Base-by-base conservation (phyloP, 2,113 vertebrate species). In the Eretmochelys imbricata region DNA sequence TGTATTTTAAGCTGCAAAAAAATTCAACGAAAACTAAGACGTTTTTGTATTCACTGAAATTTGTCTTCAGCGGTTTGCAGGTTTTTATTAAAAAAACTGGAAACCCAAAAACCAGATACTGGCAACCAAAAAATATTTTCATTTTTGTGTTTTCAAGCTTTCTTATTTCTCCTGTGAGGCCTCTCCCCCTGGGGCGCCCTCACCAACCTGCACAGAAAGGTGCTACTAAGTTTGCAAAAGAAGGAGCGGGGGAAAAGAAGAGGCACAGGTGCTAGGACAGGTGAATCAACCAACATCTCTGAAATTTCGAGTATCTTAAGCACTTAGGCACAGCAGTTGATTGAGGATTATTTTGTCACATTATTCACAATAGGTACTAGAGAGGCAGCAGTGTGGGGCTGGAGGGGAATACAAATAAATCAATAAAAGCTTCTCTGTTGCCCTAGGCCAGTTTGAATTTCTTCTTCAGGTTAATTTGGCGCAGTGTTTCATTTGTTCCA, bases 391-490 rank as follows among this genome's bases (percentile, higher is more conserved):
- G n/a, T 16, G 14, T 12, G 76, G 27, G 80, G 57, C 91, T 1
- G 0, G 42, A 62, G 90, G 51, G 8, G 2, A 46, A 48, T 9
- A 42, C 57, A 54, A 55, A 91, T 76, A 16, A 35, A 51, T 84
- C 81, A 48, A 16, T 59, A 91, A 84, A 29, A 94, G n/a, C 17
- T 29, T 86, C 27, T 59, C n/a, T 59, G 22, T 35, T 91, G 25
- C 50, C 72, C 80, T 55, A 62, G 11, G 48, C 5, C 24, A 49
- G 11, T 80, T 93, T 95, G 48, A 88, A 72, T 51, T 86, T 51
- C 82, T 95, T 97, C 83, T 93, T 94, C 14, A 79, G 17, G 29
- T 87, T 87, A 80, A 1, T 93, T 78, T 50, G 46, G 89, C 84
- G 25, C 59, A 82, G 17, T 38, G 55, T 62, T 88, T 95, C 75